phyloP scores from a whole-genome alignment of 2,888 invertebrate species.

The Cataglyphis rosenhaueri region DNA sequence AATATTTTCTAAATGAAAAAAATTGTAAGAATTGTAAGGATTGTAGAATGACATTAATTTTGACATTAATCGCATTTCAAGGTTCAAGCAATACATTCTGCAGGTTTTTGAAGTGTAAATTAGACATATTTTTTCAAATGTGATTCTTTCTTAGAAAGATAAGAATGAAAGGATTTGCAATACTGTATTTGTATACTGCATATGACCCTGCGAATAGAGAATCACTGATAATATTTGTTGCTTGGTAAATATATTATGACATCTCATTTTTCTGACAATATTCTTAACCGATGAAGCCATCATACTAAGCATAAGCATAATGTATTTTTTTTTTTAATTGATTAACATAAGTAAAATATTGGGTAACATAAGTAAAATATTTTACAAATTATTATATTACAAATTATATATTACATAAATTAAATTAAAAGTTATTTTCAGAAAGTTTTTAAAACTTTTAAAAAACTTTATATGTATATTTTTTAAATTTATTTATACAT shows the following conservation, averaged over 20 bases:
- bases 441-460: background rate
- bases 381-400: background rate
- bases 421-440: background rate
- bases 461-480: background rate
- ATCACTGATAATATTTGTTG: background rate
- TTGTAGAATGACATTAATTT: background rate
- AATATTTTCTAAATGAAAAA: background rate
- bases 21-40: background rate
- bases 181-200: constrained; percentile 1
- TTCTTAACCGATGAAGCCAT: background rate
- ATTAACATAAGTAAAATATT: background rate
- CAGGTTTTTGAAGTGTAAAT: constrained; percentile 31
- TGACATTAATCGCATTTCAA: background rate
- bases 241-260: background rate
- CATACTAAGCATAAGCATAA: background rate
- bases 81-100: background rate
- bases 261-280: background rate
- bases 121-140: constrained; percentile 7
- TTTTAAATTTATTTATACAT: background rate
- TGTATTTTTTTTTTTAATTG: background rate
- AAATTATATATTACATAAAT: background rate
- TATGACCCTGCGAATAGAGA: background rate
- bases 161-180: constrained; percentile 17
- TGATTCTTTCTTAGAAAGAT: constrained; percentile 37
- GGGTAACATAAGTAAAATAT: background rate